Evolutionary conservation across 53 echinoderm and acorn worm species (phyloP), one percentile per base, ranked within the genome.

Genomic region (Echinarachnius parma): DNA sequence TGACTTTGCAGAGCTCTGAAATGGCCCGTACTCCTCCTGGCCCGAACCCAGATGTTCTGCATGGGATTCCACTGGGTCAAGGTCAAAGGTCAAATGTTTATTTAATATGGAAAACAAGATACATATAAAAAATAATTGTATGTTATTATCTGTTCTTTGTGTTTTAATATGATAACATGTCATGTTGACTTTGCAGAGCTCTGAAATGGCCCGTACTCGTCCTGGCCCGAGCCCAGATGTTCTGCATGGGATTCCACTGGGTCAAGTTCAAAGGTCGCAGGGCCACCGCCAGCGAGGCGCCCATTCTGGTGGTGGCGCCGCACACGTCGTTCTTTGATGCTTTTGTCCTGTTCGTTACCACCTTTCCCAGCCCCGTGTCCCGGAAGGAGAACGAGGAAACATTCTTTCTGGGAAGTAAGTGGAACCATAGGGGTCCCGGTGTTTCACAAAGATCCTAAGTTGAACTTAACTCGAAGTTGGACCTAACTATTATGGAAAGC

Each of bases 321-420:
- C 96, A 95, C 61, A 87, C 59, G 9, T 72, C 82, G 35, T 95
- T 78, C 77, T 76, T 82, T 59, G 96, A 95, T 70, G 45, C 74
- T 20, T 52, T 91, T 21, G 47, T 82, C 21, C 63, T 74, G 5
- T 78, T 91, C 47, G 44, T 62, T 24, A 49, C 48, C n/a, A 84
- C 78, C 22, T 48, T 90, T 13, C 79, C 87, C 13, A 82, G 87
- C 21, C 66, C 48, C 34, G 82, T 95, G 27, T 91, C 91, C n/a
- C 69, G 90, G 21, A 59, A 69, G 23, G 96, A 87, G 35, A 95
- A 87, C 65, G 70, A 49, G 34, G 79, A 84, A 27, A 47, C 49
- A 26, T 87, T 91, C 4, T 21, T 95, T 15, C 66, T 95, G 56
- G 90, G 96, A 85, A 95, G 96, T 95, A 83, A 78, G 96, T 92